Percentiles rank a stretch among this genome's conserved stretches.
These are phyloP conservation scores for Cataglyphis albicans DNA, from an alignment of 2,888 invertebrate genomes.

Conservation along the genomic window DNA sequence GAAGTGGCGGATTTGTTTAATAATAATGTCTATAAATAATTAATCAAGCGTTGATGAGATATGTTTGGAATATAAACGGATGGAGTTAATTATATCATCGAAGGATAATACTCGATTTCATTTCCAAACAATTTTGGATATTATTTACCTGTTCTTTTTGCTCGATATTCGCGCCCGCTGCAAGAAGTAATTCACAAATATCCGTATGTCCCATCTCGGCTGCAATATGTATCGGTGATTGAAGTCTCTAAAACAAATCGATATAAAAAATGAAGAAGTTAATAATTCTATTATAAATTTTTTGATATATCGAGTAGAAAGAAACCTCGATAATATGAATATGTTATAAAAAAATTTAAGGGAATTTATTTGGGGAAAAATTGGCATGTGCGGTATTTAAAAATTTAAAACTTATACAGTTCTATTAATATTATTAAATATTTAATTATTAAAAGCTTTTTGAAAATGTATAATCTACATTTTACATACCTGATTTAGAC, in stretches of 20 bases:
- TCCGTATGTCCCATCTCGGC: constrained; percentile 90
- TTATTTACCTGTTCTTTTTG: constrained; percentile 87
- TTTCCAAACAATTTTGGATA: background rate
- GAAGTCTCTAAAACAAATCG: constrained; percentile 87
- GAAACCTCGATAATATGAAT: background rate
- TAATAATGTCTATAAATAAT: constrained; percentile 13
- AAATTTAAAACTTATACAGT: background rate
- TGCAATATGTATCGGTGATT: constrained; percentile 93
- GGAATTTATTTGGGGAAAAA: background rate
- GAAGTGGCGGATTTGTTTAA: background rate
- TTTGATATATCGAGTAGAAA: background rate
- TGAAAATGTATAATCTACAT: background rate
- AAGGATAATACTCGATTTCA: constrained; percentile 17
- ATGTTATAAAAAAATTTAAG: background rate
- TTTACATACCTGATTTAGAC: constrained; percentile 89
- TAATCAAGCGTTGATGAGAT: constrained; percentile 16
- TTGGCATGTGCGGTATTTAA: background rate
- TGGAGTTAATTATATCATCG: constrained; percentile 31
- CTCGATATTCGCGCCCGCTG: constrained; percentile 90
- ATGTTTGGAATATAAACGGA: constrained; percentile 14
- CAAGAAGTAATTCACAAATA: constrained; percentile 88
- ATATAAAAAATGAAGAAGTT: background rate
- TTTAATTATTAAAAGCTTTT: background rate
- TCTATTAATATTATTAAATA: background rate
- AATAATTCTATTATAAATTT: constrained; percentile 3